Evolutionary conservation across 2,797 vertebrate genomes (phyloP).

Genomic region (Hybognathus amarus): DNA sequence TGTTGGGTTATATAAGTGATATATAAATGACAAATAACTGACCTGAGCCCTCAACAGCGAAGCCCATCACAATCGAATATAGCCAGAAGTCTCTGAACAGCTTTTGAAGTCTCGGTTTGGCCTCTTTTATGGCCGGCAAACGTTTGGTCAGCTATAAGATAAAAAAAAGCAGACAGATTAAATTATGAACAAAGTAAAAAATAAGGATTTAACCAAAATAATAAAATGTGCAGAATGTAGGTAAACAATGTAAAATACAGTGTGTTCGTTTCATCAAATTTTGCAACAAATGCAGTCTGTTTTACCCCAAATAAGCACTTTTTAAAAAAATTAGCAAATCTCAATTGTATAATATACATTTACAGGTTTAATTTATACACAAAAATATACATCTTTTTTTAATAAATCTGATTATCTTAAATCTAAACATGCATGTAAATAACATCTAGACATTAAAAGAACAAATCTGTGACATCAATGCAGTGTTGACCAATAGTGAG

Average conservation of each 20-base stretch:
- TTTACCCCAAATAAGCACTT: neutral
- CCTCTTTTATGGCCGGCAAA: slow-evolving; percentile 92
- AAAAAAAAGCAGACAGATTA: neutral
- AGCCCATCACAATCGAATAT: slow-evolving; percentile 97
- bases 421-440: neutral
- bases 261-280: neutral
- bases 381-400: neutral
- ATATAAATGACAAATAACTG: slow-evolving; percentile 38
- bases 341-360: neutral
- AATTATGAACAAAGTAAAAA: neutral
- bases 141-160: slow-evolving; percentile 85
- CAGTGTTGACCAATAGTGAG: neutral
- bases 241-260: neutral
- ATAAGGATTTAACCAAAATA: no score
- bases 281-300: neutral
- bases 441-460: neutral
- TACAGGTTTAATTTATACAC: no score
- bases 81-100: slow-evolving; percentile 98
- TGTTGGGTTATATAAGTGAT: neutral
- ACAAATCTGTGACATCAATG: neutral
- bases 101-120: slow-evolving; percentile 93
- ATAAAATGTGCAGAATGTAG: neutral
- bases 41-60: slow-evolving; percentile 97
- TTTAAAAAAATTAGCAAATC: neutral
- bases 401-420: neutral